Percentiles rank a stretch among this genome's conserved stretches.
Evolutionary conservation across 2,113 vertebrate species (phyloP).

Genomic region (Panurus biarmicus): DNA sequence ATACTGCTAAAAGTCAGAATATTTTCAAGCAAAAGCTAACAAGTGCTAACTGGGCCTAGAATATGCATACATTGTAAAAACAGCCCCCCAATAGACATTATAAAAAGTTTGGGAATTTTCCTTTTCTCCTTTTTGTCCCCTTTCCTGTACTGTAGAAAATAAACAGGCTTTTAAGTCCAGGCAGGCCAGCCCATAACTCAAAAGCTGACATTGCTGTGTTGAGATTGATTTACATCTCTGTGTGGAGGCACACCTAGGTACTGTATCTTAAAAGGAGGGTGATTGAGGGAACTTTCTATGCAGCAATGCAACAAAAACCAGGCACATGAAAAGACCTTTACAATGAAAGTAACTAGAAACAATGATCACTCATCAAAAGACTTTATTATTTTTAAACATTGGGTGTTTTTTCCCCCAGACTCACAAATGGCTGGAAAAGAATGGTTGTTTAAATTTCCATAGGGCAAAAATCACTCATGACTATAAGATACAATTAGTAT

Average conservation of each 20-base stretch:
- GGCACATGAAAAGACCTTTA: neutral
- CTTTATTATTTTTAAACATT: neutral
- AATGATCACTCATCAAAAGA: neutral
- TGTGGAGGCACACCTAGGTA: neutral
- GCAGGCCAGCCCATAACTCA: neutral
- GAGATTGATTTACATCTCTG: neutral
- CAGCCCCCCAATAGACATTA: neutral
- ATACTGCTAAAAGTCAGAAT: neutral
- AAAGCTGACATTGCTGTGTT: neutral
- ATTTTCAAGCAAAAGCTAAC: neutral
- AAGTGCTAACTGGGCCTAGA: neutral
- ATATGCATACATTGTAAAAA: neutral
- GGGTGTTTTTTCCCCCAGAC: rapidly evolving
- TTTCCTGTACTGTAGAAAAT: neutral
- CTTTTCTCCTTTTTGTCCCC: neutral
- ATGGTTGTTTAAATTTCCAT: neutral
- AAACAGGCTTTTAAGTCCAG: neutral
- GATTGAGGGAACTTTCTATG: neutral
- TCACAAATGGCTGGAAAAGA: neutral
- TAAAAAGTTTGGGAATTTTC: neutral
- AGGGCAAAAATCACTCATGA: neutral
- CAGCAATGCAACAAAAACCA: neutral
- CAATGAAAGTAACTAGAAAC: neutral
- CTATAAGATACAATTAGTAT: neutral
- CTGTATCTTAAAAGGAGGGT: neutral